phyloP scores from a whole-genome alignment of 2,797 vertebrate genomes.

The Melopsittacus undulatus region DNA sequence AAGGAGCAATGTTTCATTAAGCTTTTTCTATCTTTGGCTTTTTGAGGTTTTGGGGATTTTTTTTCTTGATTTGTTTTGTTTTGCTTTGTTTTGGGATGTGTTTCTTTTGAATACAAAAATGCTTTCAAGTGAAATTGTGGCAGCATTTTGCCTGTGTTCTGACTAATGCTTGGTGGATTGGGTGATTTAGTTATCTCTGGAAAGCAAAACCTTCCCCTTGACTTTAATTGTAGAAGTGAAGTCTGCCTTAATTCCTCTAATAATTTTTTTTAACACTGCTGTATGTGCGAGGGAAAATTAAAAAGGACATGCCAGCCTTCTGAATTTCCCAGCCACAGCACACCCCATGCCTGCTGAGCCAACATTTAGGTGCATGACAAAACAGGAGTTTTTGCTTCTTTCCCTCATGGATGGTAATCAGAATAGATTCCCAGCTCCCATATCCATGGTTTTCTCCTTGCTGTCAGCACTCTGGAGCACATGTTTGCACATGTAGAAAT shows the following conservation, averaged over 20 bases:
- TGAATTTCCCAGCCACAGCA: not conserved
- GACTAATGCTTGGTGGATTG: not conserved
- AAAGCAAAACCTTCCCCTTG: not conserved
- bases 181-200: not conserved
- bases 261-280: not conserved
- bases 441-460: not conserved
- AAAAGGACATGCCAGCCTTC: not conserved
- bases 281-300: not conserved
- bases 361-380: not conserved
- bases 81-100: not conserved
- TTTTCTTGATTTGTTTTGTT: not conserved
- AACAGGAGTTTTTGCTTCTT: not conserved
- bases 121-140: not conserved
- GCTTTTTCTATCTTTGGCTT: not conserved
- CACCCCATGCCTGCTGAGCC: not conserved
- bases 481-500: not conserved
- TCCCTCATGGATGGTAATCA: not conserved
- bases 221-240: not conserved
- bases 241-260: not conserved
- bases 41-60: too few species aligned
- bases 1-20: not conserved
- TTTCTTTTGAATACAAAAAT: not conserved
- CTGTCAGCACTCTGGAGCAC: not conserved
- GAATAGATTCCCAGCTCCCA: not conserved
- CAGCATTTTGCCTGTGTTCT: not conserved